Conservation (phyloP, 2,113 vertebrate species). For the Bujurquina vittata region DNA sequence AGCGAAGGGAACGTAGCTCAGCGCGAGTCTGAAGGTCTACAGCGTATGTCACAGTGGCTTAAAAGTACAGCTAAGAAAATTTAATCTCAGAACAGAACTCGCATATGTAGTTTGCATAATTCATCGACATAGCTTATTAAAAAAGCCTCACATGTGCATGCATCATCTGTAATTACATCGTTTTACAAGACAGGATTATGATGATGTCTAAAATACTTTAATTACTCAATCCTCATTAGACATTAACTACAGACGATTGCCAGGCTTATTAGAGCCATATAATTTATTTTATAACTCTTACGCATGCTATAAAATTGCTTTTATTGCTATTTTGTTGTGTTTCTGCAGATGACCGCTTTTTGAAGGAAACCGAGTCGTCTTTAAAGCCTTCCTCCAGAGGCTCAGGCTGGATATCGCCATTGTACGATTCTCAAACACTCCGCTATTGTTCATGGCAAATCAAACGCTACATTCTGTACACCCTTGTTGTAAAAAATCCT, state of each 20-base stretch:
- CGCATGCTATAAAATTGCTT: slow-evolving; percentile 52
- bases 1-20: background rate
- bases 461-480: slow-evolving; percentile 43
- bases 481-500: slow-evolving; percentile 45
- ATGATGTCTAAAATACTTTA: slow-evolving; percentile 62
- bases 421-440: slow-evolving; percentile 36
- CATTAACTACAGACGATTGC: slow-evolving; percentile 57
- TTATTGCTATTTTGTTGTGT: slow-evolving; percentile 61
- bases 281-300: slow-evolving; percentile 58
- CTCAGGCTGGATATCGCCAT: slow-evolving; percentile 30
- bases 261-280: slow-evolving; percentile 59
- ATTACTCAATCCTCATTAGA: slow-evolving; percentile 63
- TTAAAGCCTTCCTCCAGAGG: slow-evolving; percentile 20
- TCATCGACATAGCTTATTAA: slow-evolving; percentile 49
- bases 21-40: background rate
- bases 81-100: slow-evolving; percentile 22
- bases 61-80: slow-evolving; percentile 36
- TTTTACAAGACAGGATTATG: slow-evolving; percentile 69
- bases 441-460: slow-evolving; percentile 37
- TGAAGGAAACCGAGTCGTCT: slow-evolving; percentile 29
- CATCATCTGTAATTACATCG: slow-evolving; percentile 68
- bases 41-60: background rate
- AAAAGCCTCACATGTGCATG: slow-evolving; percentile 60
- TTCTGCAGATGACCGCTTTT: slow-evolving; percentile 41
- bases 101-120: slow-evolving; percentile 54